Percentiles rank a stretch among this genome's conserved stretches.
Evolutionary conservation across 2,797 vertebrate species (phyloP).

Genomic region (Salarias fasciatus): DNA sequence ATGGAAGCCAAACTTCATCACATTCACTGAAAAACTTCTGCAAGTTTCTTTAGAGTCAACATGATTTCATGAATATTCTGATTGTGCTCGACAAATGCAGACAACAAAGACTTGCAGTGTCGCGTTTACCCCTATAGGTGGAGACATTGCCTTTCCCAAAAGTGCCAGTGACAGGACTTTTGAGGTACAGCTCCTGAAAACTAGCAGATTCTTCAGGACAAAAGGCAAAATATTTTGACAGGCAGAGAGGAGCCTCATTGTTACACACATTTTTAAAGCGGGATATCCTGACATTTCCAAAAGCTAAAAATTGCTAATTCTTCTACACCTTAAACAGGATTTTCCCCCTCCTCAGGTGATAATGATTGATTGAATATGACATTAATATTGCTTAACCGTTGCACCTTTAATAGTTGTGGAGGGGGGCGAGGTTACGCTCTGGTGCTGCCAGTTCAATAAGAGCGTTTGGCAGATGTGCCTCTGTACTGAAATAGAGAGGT

Average conservation of each 20-base stretch:
- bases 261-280: slow-evolving; percentile 72
- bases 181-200: slow-evolving; percentile 34
- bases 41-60: background rate
- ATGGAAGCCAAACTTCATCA: background rate
- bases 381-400: slow-evolving; percentile 83
- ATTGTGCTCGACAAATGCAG: background rate
- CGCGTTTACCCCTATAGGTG: slow-evolving; percentile 71
- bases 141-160: slow-evolving; percentile 78
- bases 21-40: background rate
- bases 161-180: slow-evolving; percentile 6
- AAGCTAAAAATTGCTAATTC: slow-evolving; percentile 82
- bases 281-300: slow-evolving; percentile 76
- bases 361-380: slow-evolving; percentile 85
- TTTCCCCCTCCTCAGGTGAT: slow-evolving; percentile 73
- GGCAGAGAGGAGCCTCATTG: slow-evolving; percentile 76
- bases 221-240: slow-evolving; percentile 83
- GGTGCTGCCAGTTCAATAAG: slow-evolving; percentile 76
- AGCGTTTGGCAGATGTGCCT: slow-evolving; percentile 76
- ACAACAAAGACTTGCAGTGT: slow-evolving; percentile 29
- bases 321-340: slow-evolving; percentile 82
- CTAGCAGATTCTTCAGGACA: slow-evolving; percentile 74
- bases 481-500: slow-evolving; percentile 78
- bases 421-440: slow-evolving; percentile 66
- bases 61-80: background rate
- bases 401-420: slow-evolving; percentile 78